These are phyloP conservation scores for Nephrotoma appendiculata DNA, from an alignment of 2,888 invertebrate genomes.

Conservation along the genomic window DNA sequence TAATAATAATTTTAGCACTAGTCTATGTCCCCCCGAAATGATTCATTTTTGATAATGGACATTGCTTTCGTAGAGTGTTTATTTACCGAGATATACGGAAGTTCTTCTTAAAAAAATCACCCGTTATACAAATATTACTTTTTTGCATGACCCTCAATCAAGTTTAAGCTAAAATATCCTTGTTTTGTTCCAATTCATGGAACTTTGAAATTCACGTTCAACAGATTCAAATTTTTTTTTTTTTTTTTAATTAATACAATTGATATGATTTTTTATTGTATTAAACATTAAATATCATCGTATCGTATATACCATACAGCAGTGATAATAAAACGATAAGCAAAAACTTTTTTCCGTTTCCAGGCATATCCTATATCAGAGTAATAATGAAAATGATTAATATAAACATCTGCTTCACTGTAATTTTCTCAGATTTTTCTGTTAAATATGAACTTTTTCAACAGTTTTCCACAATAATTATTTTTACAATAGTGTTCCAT, in stretches of 20 bases:
- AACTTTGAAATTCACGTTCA: neutral
- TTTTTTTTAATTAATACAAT: neutral
- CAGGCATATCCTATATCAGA: neutral
- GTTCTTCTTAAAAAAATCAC: too few relatives aligned
- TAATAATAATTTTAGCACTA: too few relatives aligned
- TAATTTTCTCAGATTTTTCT: neutral
- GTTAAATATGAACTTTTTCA: neutral
- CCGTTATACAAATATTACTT: too few relatives aligned
- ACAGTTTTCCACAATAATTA: neutral
- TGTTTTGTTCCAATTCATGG: neutral
- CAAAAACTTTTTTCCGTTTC: neutral
- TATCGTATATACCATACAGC: neutral
- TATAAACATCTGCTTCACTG: neutral
- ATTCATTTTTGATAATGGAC: too few relatives aligned
- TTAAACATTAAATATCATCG: neutral
- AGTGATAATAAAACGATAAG: neutral
- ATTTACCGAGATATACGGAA: too few relatives aligned
- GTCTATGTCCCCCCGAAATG: too few relatives aligned
- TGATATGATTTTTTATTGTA: neutral
- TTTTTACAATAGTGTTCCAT: neutral
- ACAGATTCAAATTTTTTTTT: neutral
- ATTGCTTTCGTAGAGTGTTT: too few relatives aligned
- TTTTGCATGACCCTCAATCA: neutral
- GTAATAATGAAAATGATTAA: neutral
- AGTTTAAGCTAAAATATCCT: neutral